Evolutionary conservation across 2,888 invertebrate species (phyloP).

Genomic region (Tipula helvola): DNA sequence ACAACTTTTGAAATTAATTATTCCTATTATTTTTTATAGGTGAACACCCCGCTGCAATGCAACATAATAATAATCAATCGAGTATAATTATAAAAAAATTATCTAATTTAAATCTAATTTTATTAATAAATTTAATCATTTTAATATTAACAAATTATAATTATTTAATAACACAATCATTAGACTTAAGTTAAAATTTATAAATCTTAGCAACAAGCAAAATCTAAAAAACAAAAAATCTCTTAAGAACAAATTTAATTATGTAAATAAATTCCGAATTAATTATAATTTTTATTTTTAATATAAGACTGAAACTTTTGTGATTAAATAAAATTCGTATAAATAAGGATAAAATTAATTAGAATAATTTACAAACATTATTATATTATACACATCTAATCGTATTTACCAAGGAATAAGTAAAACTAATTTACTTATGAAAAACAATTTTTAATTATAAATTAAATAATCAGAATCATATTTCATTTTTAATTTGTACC

Average conservation of each 20-base stretch:
- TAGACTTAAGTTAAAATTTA: background rate
- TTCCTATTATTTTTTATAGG: slow-evolving; percentile 39
- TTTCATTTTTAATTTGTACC: background rate
- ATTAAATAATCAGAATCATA: background rate
- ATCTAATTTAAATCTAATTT: background rate
- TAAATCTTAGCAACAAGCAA: background rate
- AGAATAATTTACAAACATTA: background rate
- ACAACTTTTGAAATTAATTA: background rate
- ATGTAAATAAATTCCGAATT: background rate
- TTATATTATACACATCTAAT: background rate
- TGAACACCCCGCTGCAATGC: slow-evolving; percentile 83
- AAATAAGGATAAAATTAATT: background rate
- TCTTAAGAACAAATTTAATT: background rate
- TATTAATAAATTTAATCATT: background rate
- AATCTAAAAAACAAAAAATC: background rate
- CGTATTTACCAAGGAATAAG: background rate
- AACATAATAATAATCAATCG: slow-evolving; percentile 40
- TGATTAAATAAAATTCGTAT: background rate
- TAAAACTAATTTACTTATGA: background rate
- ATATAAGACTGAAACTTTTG: background rate
- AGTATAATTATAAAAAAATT: background rate
- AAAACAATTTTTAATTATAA: background rate
- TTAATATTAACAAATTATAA: background rate
- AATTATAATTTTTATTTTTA: background rate
- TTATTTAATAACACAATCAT: background rate